phyloP scores from a whole-genome alignment of 2,113 vertebrate genomes.

The Pantherophis guttatus region DNA sequence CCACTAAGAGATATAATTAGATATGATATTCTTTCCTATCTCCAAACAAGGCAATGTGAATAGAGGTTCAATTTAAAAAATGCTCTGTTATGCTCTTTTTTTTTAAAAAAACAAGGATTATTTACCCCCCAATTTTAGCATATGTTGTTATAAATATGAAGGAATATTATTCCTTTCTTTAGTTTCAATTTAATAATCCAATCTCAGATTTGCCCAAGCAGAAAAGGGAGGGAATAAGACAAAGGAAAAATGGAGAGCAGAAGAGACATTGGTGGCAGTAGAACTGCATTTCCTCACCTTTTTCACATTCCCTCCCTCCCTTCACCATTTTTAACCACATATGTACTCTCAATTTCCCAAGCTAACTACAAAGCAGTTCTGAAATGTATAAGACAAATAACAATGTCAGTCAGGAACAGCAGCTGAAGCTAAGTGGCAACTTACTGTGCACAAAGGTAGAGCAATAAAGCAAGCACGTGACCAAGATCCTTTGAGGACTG shows the following conservation, averaged over 20 bases:
- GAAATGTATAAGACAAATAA: slow-evolving; percentile 24
- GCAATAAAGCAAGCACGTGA: slow-evolving; percentile 21
- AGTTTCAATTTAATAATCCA: not conserved
- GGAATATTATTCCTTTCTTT: not conserved
- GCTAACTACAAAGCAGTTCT: slow-evolving; percentile 8
- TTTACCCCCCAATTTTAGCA: not conserved
- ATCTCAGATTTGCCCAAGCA: not conserved
- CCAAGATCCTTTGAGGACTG: not conserved
- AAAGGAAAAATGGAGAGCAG: not conserved
- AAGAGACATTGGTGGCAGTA: slow-evolving; percentile 9
- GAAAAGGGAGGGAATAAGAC: not conserved
- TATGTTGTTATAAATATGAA: slow-evolving; percentile 6
- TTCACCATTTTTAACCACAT: slow-evolving; percentile 23
- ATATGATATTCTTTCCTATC: not conserved
- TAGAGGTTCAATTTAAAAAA: not conserved
- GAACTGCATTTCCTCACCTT: not conserved
- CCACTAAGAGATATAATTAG: not conserved
- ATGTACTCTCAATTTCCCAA: slow-evolving; percentile 13
- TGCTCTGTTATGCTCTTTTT: not conserved
- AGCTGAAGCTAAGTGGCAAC: not conserved
- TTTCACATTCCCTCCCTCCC: slow-evolving; percentile 14
- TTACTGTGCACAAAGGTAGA: slow-evolving; percentile 20
- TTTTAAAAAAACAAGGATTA: not conserved
- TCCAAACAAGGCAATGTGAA: not conserved
- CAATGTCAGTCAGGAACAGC: slow-evolving; percentile 23